Evolutionary conservation across 2,113 vertebrate species (phyloP).

Genomic region (Benitochromis conjunctus): DNA sequence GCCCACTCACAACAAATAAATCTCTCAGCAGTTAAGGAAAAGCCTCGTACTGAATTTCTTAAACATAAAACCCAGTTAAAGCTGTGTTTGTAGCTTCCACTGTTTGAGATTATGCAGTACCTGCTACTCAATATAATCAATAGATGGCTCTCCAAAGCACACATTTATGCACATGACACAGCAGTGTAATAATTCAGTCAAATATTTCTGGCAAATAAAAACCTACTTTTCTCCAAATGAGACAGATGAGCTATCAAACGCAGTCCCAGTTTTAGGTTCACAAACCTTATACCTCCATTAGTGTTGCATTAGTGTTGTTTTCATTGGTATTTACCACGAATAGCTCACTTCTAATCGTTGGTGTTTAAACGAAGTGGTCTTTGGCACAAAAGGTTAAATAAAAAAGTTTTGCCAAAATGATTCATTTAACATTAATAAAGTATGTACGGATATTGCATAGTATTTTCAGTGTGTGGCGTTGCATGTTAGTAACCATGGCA

Average conservation of each 20-base stretch:
- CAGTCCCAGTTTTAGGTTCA: background rate
- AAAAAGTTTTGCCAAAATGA: background rate
- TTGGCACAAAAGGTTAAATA: background rate
- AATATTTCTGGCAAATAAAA: background rate
- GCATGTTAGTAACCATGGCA: background rate
- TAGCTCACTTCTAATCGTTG: rapidly evolving
- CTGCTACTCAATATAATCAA: background rate
- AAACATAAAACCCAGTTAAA: background rate
- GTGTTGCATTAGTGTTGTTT: rapidly evolving
- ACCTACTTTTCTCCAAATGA: background rate
- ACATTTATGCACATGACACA: background rate
- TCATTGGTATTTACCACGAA: background rate
- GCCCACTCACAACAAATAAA: background rate
- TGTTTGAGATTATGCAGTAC: rapidly evolving
- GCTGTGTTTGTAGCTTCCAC: background rate
- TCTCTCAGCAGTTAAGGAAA: background rate
- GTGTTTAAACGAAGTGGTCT: background rate
- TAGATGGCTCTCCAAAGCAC: rapidly evolving
- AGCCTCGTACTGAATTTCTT: background rate
- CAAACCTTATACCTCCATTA: background rate
- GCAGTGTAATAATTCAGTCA: background rate
- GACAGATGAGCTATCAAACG: rapidly evolving
- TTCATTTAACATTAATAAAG: rapidly evolving
- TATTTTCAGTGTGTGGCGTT: background rate
- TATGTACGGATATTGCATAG: background rate